These are phyloP conservation scores for Lasioglossum albipes DNA, from an alignment of 1,140 invertebrate genomes.

Conservation along the genomic window DNA sequence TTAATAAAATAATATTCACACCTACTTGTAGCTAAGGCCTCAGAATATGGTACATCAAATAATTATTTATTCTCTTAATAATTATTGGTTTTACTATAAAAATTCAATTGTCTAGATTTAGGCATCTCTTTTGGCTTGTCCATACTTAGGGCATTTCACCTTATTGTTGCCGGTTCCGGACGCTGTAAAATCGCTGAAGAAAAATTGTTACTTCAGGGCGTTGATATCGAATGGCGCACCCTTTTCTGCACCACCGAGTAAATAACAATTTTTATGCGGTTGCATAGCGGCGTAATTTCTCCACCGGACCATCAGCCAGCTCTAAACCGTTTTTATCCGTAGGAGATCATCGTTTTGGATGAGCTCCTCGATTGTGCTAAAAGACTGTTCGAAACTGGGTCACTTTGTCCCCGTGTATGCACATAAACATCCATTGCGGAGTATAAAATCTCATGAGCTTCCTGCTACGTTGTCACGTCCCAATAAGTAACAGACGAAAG, in stretches of 20 bases:
- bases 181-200: too few species aligned
- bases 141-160: too few species aligned
- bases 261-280: conserved; percentile 3
- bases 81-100: too few species aligned
- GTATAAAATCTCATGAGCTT: conserved; percentile 40
- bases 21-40: too few species aligned
- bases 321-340: conserved; percentile 28
- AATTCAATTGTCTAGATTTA: too few species aligned
- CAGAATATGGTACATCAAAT: too few species aligned
- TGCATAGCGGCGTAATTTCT: background rate
- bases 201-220: too few species aligned
- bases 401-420: conserved; percentile 4
- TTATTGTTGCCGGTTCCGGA: too few species aligned
- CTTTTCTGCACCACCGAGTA: background rate
- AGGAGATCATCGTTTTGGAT: conserved; percentile 26
- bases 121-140: too few species aligned
- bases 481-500: conserved; percentile 32
- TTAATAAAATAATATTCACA: too few species aligned
- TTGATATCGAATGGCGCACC: background rate
- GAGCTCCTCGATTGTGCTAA: conserved; percentile 12
- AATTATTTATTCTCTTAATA: too few species aligned
- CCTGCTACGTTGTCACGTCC: conserved; percentile 36
- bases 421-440: conserved; percentile 40
- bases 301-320: background rate
- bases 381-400: conserved; percentile 39